phyloP scores from a whole-genome alignment of 2,888 invertebrate genomes.

The Saturnia japonica region DNA sequence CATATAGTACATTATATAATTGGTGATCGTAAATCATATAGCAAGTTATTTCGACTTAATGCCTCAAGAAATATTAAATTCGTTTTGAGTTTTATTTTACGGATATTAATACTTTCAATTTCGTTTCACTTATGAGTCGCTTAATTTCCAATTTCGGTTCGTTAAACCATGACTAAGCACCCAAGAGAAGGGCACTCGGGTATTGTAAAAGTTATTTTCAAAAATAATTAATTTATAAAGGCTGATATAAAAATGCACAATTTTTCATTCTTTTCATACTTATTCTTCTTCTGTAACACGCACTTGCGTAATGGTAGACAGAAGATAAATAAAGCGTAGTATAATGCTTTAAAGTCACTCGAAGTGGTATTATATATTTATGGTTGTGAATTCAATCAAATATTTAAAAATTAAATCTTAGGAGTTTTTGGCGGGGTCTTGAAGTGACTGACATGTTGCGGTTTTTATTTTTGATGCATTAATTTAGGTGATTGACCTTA shows the following conservation, averaged over 20 bases:
- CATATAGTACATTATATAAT: no score
- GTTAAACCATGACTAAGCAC: neutral
- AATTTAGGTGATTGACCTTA: no score
- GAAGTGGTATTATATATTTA: no score
- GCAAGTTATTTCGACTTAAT: neutral
- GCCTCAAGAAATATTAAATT: neutral
- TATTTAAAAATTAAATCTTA: neutral
- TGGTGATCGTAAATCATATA: no score
- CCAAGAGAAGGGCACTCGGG: neutral
- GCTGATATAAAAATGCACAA: neutral
- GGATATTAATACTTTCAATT: constrained; percentile 2
- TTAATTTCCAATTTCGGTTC: constrained; percentile 4
- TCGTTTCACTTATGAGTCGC: neutral
- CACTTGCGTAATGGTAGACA: neutral
- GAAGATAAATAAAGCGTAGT: neutral
- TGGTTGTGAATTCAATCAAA: no score
- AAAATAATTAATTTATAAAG: neutral
- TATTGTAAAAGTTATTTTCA: neutral
- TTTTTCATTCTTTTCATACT: neutral
- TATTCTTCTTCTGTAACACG: neutral
- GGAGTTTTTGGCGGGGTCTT: no score
- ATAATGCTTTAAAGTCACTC: neutral
- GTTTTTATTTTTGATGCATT: no score
- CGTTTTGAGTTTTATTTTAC: neutral
- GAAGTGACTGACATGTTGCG: no score